Conservation (phyloP, 1,140 invertebrate species). For the Saxidomus purpurata region DNA sequence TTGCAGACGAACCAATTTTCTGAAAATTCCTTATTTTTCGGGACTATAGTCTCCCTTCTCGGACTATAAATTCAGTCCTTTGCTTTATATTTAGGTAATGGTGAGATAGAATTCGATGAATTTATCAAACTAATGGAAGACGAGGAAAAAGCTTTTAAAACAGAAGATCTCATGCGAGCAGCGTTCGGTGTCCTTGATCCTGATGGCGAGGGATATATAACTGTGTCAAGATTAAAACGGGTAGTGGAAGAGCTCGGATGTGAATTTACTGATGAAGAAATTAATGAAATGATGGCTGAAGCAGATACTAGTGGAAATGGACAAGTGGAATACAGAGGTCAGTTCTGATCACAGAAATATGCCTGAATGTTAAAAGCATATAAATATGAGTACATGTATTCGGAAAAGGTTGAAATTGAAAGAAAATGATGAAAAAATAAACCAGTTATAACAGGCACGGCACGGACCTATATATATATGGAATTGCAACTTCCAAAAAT, state of each 20-base stretch:
- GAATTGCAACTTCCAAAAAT: no score
- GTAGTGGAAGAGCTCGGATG: not conserved
- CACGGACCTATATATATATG: no score
- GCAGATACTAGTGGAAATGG: slow-evolving; percentile 1
- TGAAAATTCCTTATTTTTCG: no score
- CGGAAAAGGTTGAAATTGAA: no score
- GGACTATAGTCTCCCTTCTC: no score
- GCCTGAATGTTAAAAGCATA: not conserved
- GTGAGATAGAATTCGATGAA: slow-evolving; percentile 36
- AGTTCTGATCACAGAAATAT: not conserved
- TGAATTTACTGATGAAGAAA: slow-evolving; percentile 54
- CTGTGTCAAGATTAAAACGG: not conserved
- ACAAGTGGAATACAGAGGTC: slow-evolving; percentile 30
- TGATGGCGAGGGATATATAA: slow-evolving; percentile 24
- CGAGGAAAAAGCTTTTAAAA: not conserved
- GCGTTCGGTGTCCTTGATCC: slow-evolving; percentile 39
- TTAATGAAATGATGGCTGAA: slow-evolving; percentile 45
- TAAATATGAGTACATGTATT: no score
- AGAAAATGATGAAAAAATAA: no score
- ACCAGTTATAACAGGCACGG: no score
- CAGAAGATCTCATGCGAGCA: slow-evolving; percentile 43
- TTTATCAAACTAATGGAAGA: slow-evolving; percentile 42
- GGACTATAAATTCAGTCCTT: not conserved
- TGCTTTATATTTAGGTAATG: slow-evolving; percentile 17
- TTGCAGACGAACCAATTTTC: no score